phyloP scores from a whole-genome alignment of 2,113 vertebrate genomes.

The Embiotoca jacksoni region DNA sequence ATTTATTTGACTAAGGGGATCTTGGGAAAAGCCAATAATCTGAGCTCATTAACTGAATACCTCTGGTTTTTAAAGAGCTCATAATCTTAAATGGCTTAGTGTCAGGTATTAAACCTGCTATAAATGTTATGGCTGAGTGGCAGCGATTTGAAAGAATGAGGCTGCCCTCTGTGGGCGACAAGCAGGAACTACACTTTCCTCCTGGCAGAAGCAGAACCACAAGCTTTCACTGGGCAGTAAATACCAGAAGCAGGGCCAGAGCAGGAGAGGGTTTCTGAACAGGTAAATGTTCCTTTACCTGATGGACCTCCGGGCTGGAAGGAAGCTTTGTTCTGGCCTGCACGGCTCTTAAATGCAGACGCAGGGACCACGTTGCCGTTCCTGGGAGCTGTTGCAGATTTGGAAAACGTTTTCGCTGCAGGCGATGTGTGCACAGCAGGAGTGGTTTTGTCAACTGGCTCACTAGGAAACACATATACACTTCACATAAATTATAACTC shows the following conservation, averaged over 20 bases:
- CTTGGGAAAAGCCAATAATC: conserved; percentile 58
- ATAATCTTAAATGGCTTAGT: conserved; percentile 65
- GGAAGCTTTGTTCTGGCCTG: conserved; percentile 65
- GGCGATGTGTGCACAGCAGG: conserved; percentile 62
- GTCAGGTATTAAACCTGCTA: conserved; percentile 51
- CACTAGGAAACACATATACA: conserved; percentile 71
- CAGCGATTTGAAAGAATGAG: conserved; percentile 15
- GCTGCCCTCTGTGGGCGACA: conserved; percentile 71
- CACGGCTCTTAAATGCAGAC: conserved; percentile 63
- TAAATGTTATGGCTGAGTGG: conserved; percentile 17
- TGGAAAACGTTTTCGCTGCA: conserved; percentile 75
- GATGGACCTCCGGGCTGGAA: conserved; percentile 45
- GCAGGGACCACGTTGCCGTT: conserved; percentile 69
- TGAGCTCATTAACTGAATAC: conserved; percentile 72
- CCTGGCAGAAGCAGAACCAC: neutral
- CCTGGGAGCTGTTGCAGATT: conserved; percentile 67
- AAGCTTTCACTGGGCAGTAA: neutral
- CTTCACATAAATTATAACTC: conserved; percentile 19
- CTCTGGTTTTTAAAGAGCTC: conserved; percentile 68
- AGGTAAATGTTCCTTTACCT: conserved; percentile 61
- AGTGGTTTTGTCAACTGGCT: conserved; percentile 77
- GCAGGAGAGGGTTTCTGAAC: conserved; percentile 31
- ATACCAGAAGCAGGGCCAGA: neutral
- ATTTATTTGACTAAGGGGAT: conserved; percentile 56
- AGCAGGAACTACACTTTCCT: conserved; percentile 17